These are phyloP conservation scores for Clarias macrocephalus DNA, from an alignment of 2,113 vertebrate species.

Conservation along the genomic window DNA sequence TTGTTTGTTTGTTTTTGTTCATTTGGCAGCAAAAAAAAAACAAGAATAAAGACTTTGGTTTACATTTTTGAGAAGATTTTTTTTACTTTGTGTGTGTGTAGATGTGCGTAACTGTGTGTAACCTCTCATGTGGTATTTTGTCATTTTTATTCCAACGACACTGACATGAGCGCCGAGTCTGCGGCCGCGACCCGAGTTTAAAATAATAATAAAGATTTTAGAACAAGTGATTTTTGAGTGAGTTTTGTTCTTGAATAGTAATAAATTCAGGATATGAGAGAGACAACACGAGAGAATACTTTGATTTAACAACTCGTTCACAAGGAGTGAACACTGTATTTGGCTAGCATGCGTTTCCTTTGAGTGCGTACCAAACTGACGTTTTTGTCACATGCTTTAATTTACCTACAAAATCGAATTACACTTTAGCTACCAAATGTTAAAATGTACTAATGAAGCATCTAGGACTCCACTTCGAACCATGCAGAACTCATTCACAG, in stretches of 20 bases:
- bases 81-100: background rate
- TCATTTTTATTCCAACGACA: slow-evolving; percentile 11
- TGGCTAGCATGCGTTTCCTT: too few species aligned
- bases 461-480: too few species aligned
- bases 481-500: too few species aligned
- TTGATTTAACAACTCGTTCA: background rate
- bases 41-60: background rate
- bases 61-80: background rate
- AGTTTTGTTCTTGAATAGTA: background rate
- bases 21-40: background rate
- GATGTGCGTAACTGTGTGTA: background rate
- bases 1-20: background rate
- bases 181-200: slow-evolving; percentile 61
- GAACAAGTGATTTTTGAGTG: slow-evolving; percentile 37
- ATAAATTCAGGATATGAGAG: too few species aligned
- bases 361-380: too few species aligned
- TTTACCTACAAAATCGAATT: too few species aligned
- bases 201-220: slow-evolving; percentile 71
- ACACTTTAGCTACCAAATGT: too few species aligned
- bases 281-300: too few species aligned
- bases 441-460: too few species aligned
- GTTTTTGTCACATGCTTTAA: too few species aligned
- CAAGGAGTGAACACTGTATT: background rate
- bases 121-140: background rate
- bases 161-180: slow-evolving; percentile 43